Evolutionary conservation across 2,113 vertebrate genomes (phyloP), one percentile per base, ranked within the genome.

Genomic region (Beaufortia kweichowensis): DNA sequence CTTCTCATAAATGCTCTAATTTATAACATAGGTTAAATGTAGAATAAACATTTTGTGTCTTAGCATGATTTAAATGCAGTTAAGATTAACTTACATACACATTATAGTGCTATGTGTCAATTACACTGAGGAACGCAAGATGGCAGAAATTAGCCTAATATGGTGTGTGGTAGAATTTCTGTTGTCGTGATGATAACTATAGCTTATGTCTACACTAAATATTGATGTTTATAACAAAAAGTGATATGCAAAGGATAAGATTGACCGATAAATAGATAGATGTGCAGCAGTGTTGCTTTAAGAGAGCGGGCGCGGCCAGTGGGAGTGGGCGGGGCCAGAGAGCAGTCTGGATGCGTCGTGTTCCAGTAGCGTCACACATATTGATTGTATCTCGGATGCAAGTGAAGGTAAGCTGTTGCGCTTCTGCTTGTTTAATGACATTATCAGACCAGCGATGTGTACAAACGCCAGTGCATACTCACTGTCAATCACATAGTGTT

Each of bases 371-470:
- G 41, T 26, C 24, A 17, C 39, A 19, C 64, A 1, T 4, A 4
- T 21, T 41, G 15, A 21, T 17, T 4, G 12, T 19, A 17, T 39
- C 35, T 3, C 23, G 10, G 19, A 29, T 1, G 43, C 17, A 2
- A 31, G 57, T 21, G 57, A 73, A 73, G 71, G 71, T 74, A 74
- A 74, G 71, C 11, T 0, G 55, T 17, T 15, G 35, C 35, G 7
- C 70, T 28, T 31, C 26, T 48, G 24, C 39, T 62, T 41, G n/a
- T 24, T 62, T 10, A 10, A 6, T 12, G 15, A 15, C 24, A 11
- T 35, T 70, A 9, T 39, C 6, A 59, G n/a, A 28, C 9, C 2
- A 9, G 12, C 2, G 14, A 19, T 24, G 29, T 17, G 8, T 7
- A 35, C 3, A 68, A 5, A 3, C 11, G 4, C 8, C 29, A 3